These are phyloP conservation scores for Lethrus apterus DNA, from an alignment of 1,140 invertebrate species.

Conservation along the genomic window DNA sequence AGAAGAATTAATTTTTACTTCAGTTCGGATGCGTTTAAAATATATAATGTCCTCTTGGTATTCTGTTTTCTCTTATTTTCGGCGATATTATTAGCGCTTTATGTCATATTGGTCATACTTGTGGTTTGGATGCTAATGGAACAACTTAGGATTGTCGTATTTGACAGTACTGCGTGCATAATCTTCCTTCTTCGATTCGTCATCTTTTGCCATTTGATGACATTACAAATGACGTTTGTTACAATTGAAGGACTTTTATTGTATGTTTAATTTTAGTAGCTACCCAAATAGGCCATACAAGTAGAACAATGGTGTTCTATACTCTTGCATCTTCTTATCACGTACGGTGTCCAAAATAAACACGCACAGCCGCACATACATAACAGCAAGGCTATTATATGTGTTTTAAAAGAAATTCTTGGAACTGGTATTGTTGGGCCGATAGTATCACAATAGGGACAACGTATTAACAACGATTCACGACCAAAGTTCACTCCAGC, in stretches of 20 bases:
- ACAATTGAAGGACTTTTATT: too few species aligned
- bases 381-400: constrained; percentile 1
- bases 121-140: too few species aligned
- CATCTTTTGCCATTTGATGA: background rate
- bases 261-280: too few species aligned
- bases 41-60: too few species aligned
- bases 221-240: background rate
- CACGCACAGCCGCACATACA: background rate
- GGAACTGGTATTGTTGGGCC: background rate
- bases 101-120: too few species aligned
- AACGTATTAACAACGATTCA: background rate
- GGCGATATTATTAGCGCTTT: too few species aligned
- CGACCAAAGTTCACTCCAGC: constrained; percentile 1
- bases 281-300: background rate
- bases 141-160: background rate
- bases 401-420: background rate
- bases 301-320: background rate
- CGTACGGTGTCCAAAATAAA: constrained; percentile 1
- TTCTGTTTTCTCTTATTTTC: too few species aligned
- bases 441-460: background rate
- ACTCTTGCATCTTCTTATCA: background rate
- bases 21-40: too few species aligned
- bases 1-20: too few species aligned
- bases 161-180: background rate
- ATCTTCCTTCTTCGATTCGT: background rate